A percentile compares a stretch with the other conserved stretches of the same genome.
Conservation (phyloP, 2,113 vertebrate species). For the Herpetotheres cachinnans region DNA sequence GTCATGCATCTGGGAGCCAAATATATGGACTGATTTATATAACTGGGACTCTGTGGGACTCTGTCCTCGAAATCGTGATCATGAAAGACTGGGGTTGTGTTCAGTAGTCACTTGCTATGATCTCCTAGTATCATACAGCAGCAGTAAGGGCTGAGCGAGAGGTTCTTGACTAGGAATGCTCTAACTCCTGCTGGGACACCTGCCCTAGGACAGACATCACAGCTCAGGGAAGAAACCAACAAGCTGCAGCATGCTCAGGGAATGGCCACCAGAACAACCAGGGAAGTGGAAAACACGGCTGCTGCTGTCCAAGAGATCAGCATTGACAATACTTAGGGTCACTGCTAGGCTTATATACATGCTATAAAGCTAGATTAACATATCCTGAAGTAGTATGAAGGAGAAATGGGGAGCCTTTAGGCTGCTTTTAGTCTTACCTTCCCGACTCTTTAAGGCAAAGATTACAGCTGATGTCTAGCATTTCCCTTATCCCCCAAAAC, state of each 20-base stretch:
- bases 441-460: neutral
- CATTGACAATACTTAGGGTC: neutral
- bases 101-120: neutral
- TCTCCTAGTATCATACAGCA: neutral
- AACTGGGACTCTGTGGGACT: no score
- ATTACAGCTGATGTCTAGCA: neutral
- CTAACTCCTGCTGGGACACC: neutral
- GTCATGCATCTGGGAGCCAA: neutral
- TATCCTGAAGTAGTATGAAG: neutral
- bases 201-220: neutral
- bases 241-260: neutral
- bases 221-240: neutral
- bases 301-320: neutral
- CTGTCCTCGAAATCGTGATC: neutral
- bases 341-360: neutral
- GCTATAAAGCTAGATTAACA: neutral
- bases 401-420: neutral
- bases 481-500: neutral
- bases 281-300: fast-evolving
- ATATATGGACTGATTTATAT: neutral
- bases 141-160: neutral
- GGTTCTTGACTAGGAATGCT: neutral
- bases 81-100: neutral
- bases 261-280: neutral
- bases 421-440: neutral